phyloP scores from a whole-genome alignment of 53 echinoderm and acorn worm species.

The Patiria pectinifera region DNA sequence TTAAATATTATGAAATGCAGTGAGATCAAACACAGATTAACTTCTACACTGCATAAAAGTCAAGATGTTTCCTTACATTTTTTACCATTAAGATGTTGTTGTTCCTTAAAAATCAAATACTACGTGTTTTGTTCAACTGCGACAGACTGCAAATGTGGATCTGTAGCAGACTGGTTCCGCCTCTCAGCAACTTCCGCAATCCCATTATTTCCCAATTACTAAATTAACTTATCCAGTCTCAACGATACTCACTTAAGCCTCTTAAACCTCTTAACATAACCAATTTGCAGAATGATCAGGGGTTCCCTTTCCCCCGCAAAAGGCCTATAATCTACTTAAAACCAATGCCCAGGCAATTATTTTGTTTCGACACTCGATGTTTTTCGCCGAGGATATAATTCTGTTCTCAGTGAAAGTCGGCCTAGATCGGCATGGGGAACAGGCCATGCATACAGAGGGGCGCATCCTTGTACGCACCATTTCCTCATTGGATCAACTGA shows the following conservation, averaged over 20 bases:
- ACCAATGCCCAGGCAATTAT: not conserved
- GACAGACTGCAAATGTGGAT: too few species aligned
- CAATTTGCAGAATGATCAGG: conserved; percentile 36
- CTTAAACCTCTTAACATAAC: conserved; percentile 53
- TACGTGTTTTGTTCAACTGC: too few species aligned
- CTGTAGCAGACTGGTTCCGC: not conserved
- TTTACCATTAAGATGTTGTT: too few species aligned
- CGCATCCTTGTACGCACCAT: not conserved
- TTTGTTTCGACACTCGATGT: not conserved
- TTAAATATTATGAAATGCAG: too few species aligned
- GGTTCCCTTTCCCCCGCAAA: not conserved
- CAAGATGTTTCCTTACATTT: too few species aligned
- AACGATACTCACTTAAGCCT: conserved; percentile 8
- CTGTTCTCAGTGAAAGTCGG: not conserved
- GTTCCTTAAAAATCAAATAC: too few species aligned
- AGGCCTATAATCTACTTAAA: conserved; percentile 24
- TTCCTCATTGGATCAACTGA: conserved; percentile 22
- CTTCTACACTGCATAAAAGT: too few species aligned
- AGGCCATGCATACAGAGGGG: conserved; percentile 7
- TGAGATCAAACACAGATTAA: too few species aligned
- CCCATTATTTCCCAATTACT: conserved; percentile 55
- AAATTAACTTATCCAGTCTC: conserved; percentile 24
- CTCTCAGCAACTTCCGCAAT: not conserved
- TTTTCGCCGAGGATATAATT: not conserved
- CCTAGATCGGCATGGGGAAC: not conserved